Evolutionary conservation across 2,113 vertebrate species (phyloP).

Genomic region (Nothobranchius kuhntae): DNA sequence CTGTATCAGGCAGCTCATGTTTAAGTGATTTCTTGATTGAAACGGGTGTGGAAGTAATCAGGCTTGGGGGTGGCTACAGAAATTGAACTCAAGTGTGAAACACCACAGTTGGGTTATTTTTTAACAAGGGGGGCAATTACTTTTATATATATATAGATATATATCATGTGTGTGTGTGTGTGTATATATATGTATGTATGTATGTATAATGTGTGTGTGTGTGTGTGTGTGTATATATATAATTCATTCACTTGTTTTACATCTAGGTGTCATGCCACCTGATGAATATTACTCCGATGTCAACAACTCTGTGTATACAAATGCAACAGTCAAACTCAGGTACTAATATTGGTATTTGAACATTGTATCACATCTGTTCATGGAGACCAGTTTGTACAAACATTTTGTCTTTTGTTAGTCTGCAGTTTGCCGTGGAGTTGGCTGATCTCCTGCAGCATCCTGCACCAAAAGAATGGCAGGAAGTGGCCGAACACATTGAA

Average conservation of each 20-base stretch:
- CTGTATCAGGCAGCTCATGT: too few relatives aligned
- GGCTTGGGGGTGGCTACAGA: too few relatives aligned
- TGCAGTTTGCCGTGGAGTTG: constrained; percentile 86
- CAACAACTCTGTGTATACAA: constrained; percentile 92
- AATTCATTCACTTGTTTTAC: constrained; percentile 15
- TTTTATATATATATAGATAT: too few relatives aligned
- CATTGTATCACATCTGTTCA: not conserved
- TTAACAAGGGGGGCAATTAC: too few relatives aligned
- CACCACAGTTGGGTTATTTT: too few relatives aligned
- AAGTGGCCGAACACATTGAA: constrained; percentile 82
- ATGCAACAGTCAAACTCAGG: constrained; percentile 87
- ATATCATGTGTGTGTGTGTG: too few relatives aligned
- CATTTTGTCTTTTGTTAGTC: constrained; percentile 66
- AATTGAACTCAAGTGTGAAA: too few relatives aligned
- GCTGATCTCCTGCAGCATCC: constrained; percentile 79
- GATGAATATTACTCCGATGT: constrained; percentile 89
- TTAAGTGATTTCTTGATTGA: too few relatives aligned
- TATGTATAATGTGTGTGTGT: too few relatives aligned
- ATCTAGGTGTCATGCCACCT: constrained; percentile 91
- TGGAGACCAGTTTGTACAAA: not conserved
- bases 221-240: too few relatives aligned
- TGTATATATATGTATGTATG: too few relatives aligned
- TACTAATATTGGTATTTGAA: constrained; percentile 18
- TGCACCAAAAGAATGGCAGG: constrained; percentile 82
- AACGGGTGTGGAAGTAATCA: too few relatives aligned